These are phyloP conservation scores for Diprion similis DNA, from an alignment of 1,140 invertebrate species.

Conservation along the genomic window DNA sequence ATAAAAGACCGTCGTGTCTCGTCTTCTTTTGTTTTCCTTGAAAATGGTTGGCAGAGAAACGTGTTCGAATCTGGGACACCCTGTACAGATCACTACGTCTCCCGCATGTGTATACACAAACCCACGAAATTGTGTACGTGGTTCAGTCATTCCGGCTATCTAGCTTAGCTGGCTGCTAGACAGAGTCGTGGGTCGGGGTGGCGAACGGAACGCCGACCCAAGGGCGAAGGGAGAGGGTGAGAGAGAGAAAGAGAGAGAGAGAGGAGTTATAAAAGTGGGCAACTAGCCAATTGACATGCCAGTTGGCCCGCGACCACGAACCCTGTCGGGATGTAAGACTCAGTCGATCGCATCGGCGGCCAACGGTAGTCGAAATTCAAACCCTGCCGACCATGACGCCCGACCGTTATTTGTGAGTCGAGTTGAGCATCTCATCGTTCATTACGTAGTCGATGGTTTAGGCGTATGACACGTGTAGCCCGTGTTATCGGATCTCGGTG, in stretches of 20 bases:
- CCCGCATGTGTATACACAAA: no score
- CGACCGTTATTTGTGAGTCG: slow-evolving; percentile 51
- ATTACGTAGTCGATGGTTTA: no score
- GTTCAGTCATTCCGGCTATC: no score
- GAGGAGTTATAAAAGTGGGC: slow-evolving; percentile 60
- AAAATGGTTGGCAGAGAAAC: no score
- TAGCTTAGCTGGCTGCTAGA: neutral
- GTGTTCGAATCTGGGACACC: no score
- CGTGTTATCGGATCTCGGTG: no score
- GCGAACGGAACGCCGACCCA: slow-evolving; percentile 25
- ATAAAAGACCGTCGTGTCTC: no score
- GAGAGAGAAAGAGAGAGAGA: slow-evolving; percentile 13
- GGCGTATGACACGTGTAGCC: no score
- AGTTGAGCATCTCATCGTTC: neutral
- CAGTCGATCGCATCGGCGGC: neutral
- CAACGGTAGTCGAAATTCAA: slow-evolving; percentile 40
- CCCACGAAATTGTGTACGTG: no score
- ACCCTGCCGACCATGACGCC: slow-evolving; percentile 45
- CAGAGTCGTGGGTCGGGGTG: slow-evolving; percentile 20
- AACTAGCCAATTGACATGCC: slow-evolving; percentile 62
- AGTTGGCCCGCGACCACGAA: slow-evolving; percentile 55
- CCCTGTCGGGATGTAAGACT: slow-evolving; percentile 12
- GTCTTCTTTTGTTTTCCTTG: no score
- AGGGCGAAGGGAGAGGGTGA: slow-evolving; percentile 21
- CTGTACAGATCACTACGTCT: no score